phyloP scores from a whole-genome alignment of 2,888 invertebrate genomes.

The Chloroclystis v-ata region DNA sequence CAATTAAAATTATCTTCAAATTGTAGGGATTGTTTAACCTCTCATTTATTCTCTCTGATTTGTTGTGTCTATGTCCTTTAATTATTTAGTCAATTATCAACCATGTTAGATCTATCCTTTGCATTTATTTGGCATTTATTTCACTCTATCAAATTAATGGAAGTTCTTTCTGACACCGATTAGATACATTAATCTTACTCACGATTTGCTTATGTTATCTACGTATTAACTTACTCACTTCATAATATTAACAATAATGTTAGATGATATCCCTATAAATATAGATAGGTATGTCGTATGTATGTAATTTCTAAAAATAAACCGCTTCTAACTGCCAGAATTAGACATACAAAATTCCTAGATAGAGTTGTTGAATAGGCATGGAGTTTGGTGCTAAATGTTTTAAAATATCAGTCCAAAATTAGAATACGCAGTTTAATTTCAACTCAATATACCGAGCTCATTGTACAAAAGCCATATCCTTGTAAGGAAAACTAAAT shows the following conservation, averaged over 20 bases:
- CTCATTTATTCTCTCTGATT: too few relatives aligned
- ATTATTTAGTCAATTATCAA: too few relatives aligned
- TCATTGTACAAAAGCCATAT: conserved; percentile 19
- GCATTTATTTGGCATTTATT: too few relatives aligned
- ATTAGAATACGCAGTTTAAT: conserved; percentile 34
- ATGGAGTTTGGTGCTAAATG: conserved; percentile 72
- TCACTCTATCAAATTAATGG: too few relatives aligned
- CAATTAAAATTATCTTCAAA: too few relatives aligned
- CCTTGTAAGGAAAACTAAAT: conserved; percentile 18
- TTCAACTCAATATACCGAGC: conserved; percentile 10
- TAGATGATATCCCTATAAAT: conserved; percentile 9
- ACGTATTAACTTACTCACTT: too few relatives aligned
- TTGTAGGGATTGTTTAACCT: too few relatives aligned
- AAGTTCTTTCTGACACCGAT: too few relatives aligned
- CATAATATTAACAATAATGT: not conserved
- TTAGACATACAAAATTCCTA: conserved; percentile 33
- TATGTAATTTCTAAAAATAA: conserved; percentile 6
- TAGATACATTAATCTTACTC: too few relatives aligned
- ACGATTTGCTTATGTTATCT: too few relatives aligned
- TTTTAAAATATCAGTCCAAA: conserved; percentile 55
- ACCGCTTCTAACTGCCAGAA: conserved; percentile 18
- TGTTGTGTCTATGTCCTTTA: too few relatives aligned
- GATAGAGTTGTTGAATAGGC: conserved; percentile 58
- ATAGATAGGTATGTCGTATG: conserved; percentile 10
- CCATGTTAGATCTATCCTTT: too few relatives aligned